A percentile compares a stretch with the other conserved stretches of the same genome.
Evolutionary conservation across 2,888 invertebrate genomes (phyloP).

Genomic region (Drosophila parthenogenetica): DNA sequence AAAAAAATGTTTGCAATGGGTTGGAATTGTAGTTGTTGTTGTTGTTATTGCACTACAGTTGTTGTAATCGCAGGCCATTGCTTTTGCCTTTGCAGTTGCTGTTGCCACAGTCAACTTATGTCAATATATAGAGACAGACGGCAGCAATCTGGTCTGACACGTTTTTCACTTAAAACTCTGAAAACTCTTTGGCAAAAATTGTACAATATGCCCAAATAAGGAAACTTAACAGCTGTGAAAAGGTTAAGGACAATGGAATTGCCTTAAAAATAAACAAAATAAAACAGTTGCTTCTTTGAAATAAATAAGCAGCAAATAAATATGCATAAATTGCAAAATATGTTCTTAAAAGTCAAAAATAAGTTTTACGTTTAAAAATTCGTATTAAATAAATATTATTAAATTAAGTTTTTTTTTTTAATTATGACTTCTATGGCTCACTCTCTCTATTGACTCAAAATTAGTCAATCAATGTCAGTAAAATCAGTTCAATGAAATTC

Average conservation of each 20-base stretch:
- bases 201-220: constrained; percentile 56
- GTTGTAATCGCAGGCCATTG: constrained; percentile 68
- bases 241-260: constrained; percentile 70
- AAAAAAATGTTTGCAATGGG: constrained; percentile 46
- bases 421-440: background rate
- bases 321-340: too few relatives aligned
- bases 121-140: constrained; percentile 64
- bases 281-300: too few relatives aligned
- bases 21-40: constrained; percentile 18
- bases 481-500: background rate
- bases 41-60: constrained; percentile 21
- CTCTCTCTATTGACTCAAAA: background rate
- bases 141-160: constrained; percentile 69
- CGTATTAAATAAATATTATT: too few relatives aligned
- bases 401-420: too few relatives aligned
- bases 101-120: constrained; percentile 65
- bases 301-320: too few relatives aligned
- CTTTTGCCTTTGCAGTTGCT: constrained; percentile 35
- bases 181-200: constrained; percentile 50
- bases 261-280: background rate
- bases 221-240: constrained; percentile 63
- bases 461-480: background rate
- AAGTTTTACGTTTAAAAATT: too few relatives aligned
- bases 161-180: constrained; percentile 48
- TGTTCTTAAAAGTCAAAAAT: too few relatives aligned